phyloP scores from a whole-genome alignment of 2,888 invertebrate species.

The Nymphalis polychloros region DNA sequence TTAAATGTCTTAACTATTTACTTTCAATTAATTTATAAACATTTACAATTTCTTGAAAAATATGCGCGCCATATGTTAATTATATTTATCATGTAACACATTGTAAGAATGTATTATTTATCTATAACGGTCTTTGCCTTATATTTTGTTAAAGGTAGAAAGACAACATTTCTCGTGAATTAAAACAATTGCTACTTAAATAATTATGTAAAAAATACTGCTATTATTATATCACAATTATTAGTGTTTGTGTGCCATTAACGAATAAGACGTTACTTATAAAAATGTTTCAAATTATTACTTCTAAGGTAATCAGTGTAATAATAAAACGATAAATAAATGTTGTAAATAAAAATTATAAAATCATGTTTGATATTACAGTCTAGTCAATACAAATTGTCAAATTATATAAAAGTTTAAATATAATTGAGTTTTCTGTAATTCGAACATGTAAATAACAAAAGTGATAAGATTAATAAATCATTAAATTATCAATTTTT shows the following conservation, averaged over 20 bases:
- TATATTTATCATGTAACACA: neutral
- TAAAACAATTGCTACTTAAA: conserved; percentile 5
- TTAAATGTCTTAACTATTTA: neutral
- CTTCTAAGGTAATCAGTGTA: conserved; percentile 15
- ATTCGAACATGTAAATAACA: conserved; percentile 27
- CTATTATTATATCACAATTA: conserved; percentile 22
- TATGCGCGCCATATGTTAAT: neutral
- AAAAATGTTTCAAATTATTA: conserved; percentile 2
- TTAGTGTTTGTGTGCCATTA: conserved; percentile 33
- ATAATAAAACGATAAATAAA: conserved; percentile 15
- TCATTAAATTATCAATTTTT: neutral
- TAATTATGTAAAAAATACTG: conserved; percentile 1
- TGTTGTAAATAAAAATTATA: conserved; percentile 36
- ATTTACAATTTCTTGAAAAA: neutral
- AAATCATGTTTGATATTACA: conserved; percentile 41
- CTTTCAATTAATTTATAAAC: neutral
- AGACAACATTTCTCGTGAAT: conserved; percentile 9
- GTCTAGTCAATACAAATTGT: conserved; percentile 54
- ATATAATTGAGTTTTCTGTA: conserved; percentile 28
- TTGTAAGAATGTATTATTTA: neutral
- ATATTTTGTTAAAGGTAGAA: neutral
- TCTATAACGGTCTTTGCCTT: neutral
- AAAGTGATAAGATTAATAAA: conserved; percentile 5
- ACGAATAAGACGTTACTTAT: conserved; percentile 16
- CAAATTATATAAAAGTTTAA: conserved; percentile 14